phyloP scores from a whole-genome alignment of 2,888 invertebrate genomes.

The Scaeva pyrastri region DNA sequence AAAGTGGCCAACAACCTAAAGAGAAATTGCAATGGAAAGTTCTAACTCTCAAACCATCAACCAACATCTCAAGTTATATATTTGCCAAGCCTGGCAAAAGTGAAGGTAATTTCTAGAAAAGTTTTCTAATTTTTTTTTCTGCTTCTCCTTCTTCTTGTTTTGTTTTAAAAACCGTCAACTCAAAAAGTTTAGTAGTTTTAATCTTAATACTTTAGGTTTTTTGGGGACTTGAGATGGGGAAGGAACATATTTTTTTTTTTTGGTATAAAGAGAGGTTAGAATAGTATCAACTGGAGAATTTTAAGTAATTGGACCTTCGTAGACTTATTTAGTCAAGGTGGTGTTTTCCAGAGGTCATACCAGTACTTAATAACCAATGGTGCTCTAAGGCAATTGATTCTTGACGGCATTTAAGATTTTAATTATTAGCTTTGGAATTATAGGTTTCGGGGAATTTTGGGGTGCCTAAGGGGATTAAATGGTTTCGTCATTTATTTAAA shows the following conservation, averaged over 20 bases:
- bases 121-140: slow-evolving; percentile 54
- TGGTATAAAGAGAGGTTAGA: not conserved
- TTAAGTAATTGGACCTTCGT: slow-evolving; percentile 56
- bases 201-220: slow-evolving; percentile 27
- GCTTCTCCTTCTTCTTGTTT: slow-evolving; percentile 8
- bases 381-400: slow-evolving; percentile 16
- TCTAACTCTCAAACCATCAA: slow-evolving; percentile 35
- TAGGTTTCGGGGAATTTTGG: not conserved
- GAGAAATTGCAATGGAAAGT: slow-evolving; percentile 40
- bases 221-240: not conserved
- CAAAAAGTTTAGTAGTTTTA: slow-evolving; percentile 25
- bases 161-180: slow-evolving; percentile 66
- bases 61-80: slow-evolving; percentile 44
- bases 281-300: slow-evolving; percentile 31
- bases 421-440: not conserved
- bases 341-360: not conserved
- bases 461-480: not conserved
- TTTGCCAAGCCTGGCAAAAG: slow-evolving; percentile 33
- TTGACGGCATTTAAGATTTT: slow-evolving; percentile 17
- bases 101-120: slow-evolving; percentile 65
- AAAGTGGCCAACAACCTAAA: not conserved
- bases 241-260: not conserved
- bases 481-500: too few relatives aligned
- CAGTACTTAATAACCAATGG: not conserved
- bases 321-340: slow-evolving; percentile 40